Percentiles rank a stretch among this genome's conserved stretches.
phyloP scores from a whole-genome alignment of 2,113 vertebrate species.

The Proterorhinus semilunaris region DNA sequence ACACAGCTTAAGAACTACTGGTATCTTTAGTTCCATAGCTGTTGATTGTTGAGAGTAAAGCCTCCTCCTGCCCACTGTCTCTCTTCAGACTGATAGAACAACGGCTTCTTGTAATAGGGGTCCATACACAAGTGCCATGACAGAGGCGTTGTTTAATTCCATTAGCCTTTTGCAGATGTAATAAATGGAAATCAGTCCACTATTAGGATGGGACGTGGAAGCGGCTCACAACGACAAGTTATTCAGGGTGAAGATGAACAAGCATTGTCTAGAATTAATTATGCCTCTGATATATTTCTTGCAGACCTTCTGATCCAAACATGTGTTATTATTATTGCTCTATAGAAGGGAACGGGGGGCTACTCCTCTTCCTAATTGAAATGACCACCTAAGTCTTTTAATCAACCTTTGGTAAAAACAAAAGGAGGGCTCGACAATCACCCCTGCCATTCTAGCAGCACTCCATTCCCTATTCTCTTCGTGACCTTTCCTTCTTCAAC shows the following conservation, averaged over 20 bases:
- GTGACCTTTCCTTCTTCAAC: constrained; percentile 57
- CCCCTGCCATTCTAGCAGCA: constrained; percentile 47
- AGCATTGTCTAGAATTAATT: constrained; percentile 35
- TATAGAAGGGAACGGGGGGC: constrained; percentile 17
- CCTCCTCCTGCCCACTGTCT: constrained; percentile 8
- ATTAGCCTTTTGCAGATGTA: constrained; percentile 28
- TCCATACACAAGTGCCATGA: constrained; percentile 6
- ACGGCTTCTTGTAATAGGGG: neutral
- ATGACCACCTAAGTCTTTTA: constrained; percentile 65
- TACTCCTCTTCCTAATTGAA: constrained; percentile 60
- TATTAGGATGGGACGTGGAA: constrained; percentile 21
- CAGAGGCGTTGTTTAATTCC: constrained; percentile 33
- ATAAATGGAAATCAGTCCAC: constrained; percentile 39
- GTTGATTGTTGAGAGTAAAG: constrained; percentile 14
- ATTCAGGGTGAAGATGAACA: constrained; percentile 30
- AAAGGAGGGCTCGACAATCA: constrained; percentile 53
- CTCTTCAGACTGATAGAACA: neutral
- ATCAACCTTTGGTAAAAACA: constrained; percentile 53
- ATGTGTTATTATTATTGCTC: constrained; percentile 25
- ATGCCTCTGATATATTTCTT: constrained; percentile 14
- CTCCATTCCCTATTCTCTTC: constrained; percentile 46
- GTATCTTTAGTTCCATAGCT: constrained; percentile 9
- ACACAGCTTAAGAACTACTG: too few relatives aligned
- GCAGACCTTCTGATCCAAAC: constrained; percentile 11
- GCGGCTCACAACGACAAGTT: constrained; percentile 17